These are phyloP conservation scores for Daphoenositta chrysoptera DNA, from an alignment of 2,113 vertebrate species.

Conservation along the genomic window DNA sequence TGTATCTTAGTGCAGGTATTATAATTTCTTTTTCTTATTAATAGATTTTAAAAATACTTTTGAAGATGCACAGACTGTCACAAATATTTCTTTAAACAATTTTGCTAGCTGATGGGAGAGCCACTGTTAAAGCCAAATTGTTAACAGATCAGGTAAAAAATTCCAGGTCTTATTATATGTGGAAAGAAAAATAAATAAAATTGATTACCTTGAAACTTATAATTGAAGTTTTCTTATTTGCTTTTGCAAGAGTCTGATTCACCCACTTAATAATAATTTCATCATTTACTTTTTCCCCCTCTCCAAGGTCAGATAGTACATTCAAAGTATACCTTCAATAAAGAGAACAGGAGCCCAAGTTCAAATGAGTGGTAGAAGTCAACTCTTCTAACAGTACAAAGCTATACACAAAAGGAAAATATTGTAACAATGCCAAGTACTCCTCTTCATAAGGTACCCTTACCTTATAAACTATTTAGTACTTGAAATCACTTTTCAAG, in stretches of 20 bases:
- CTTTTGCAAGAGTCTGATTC: constrained; percentile 83
- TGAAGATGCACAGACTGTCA: background rate
- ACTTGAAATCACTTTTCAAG: background rate
- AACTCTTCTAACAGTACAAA: background rate
- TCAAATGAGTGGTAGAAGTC: background rate
- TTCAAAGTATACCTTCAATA: constrained; percentile 87
- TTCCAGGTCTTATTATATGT: background rate
- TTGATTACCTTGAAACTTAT: constrained; percentile 89
- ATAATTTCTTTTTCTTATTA: background rate
- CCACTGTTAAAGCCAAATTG: background rate
- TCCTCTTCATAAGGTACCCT: background rate
- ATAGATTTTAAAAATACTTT: background rate
- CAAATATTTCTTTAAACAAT: background rate
- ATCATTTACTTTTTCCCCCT: constrained; percentile 90
- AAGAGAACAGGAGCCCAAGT: background rate
- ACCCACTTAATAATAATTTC: constrained; percentile 93
- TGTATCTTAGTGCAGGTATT: background rate
- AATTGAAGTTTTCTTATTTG: constrained; percentile 84
- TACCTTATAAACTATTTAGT: background rate
- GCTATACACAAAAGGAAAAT: background rate
- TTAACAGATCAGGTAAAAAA: background rate
- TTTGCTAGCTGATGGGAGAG: background rate
- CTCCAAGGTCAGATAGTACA: constrained; percentile 90
- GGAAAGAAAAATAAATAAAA: background rate
- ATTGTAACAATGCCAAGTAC: background rate